A percentile compares a stretch with the other conserved stretches of the same genome.
These are phyloP conservation scores for Podocnemis expansa DNA, from an alignment of 2,113 vertebrate genomes.

Conservation along the genomic window DNA sequence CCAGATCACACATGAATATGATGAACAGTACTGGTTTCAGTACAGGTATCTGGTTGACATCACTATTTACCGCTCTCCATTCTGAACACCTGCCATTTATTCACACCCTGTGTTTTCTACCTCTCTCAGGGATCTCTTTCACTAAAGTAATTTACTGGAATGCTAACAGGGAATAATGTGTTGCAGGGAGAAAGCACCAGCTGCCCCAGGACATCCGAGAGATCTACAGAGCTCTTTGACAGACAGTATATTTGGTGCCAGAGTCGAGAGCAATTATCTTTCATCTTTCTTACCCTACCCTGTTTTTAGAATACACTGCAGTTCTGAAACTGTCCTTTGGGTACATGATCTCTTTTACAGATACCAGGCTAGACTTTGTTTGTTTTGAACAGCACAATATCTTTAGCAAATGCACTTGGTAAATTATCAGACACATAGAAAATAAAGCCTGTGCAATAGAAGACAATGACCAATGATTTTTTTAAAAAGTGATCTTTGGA, in stretches of 20 bases:
- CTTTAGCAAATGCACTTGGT: conserved; percentile 34
- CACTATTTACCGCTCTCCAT: too few species aligned
- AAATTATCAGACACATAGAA: not conserved
- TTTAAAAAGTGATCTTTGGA: not conserved
- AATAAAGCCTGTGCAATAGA: not conserved
- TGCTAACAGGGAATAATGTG: not conserved
- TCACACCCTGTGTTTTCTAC: too few species aligned
- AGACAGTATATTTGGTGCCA: not conserved
- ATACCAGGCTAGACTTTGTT: not conserved
- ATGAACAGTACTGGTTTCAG: too few species aligned
- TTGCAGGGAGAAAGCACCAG: not conserved
- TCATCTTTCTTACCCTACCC: not conserved
- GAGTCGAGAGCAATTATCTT: not conserved
- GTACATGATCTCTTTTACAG: not conserved
- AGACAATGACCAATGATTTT: accelerated
- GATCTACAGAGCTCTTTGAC: conserved; percentile 1
- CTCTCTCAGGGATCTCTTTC: not conserved
- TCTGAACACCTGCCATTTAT: too few species aligned
- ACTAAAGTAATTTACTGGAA: conserved; percentile 3
- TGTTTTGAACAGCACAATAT: conserved; percentile 6
- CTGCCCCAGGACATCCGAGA: conserved; percentile 35
- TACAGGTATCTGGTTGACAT: too few species aligned
- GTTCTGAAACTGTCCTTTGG: not conserved
- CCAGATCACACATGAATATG: too few species aligned
- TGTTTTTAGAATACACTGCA: not conserved